These are phyloP conservation scores for Uloborus plumipes DNA, from an alignment of 2,888 invertebrate genomes.

Conservation along the genomic window DNA sequence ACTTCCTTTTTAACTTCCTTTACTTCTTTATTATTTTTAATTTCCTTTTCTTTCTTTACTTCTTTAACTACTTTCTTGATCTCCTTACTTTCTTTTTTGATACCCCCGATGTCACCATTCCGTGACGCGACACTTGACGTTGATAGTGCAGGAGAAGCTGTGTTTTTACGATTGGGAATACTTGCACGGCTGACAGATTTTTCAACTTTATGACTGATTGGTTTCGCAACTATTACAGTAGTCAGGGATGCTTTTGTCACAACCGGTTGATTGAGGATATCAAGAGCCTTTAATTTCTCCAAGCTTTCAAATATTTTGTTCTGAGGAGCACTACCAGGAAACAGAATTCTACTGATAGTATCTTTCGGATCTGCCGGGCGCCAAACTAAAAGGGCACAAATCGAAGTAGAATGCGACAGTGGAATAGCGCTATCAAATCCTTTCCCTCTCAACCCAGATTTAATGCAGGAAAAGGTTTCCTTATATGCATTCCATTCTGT, in stretches of 20 bases:
- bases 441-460: conserved; percentile 56
- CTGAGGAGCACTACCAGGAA: conserved; percentile 95
- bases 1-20: conserved; percentile 26
- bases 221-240: conserved; percentile 21
- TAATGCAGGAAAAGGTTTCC: conserved; percentile 59
- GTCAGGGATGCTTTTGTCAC: conserved; percentile 44
- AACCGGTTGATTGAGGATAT: conserved; percentile 55
- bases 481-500: conserved; percentile 84
- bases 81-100: conserved; percentile 34
- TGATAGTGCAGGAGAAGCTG: conserved; percentile 50
- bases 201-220: conserved; percentile 28
- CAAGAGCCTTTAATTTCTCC: conserved; percentile 84
- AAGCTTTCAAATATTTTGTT: conserved; percentile 95
- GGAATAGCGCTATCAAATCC: conserved; percentile 82
- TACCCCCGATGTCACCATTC: conserved; percentile 37
- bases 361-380: conserved; percentile 93
- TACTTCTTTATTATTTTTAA: conserved; percentile 16
- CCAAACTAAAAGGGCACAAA: conserved; percentile 95
- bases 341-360: conserved; percentile 92
- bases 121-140: conserved; percentile 48
- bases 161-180: conserved; percentile 51
- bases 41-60: conserved; percentile 28
- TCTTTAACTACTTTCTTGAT: conserved; percentile 26
- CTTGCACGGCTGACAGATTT: conserved; percentile 27
- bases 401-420: conserved; percentile 89